Base-by-base conservation (phyloP, 2,888 invertebrate species). In the Lithophane leautieri region DNA sequence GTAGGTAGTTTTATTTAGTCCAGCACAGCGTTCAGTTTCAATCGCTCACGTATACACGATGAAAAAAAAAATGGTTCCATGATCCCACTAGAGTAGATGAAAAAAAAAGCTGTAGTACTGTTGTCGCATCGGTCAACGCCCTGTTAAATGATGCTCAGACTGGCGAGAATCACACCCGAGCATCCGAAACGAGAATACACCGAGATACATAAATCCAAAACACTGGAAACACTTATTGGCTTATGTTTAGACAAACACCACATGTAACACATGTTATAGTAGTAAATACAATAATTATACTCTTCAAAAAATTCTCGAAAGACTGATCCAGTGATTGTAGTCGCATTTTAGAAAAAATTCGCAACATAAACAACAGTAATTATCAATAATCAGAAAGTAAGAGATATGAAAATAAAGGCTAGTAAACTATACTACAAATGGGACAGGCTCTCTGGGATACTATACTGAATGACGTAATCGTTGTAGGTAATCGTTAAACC, bases 101-200 rank as follows among this genome's bases (percentile, higher is more conserved):
- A 52, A 25, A 56, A 73, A 73, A 70, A 68, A 71, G 69, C 68
- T 44, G 67, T 62, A 73, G 47, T 61, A 73, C 8, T 52, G 54
- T 56, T 65, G 47, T 71, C 34, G 61, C 66, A 61, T 62, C 61
- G 84, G 87, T 81, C 85, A 86, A 68, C 62, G 76, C 47, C 73
- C 84, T 74, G 78, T 70, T 84, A 62, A 52, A 44, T 60, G 50
- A 67, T 77, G 52, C 62, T 70, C 58, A 54, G 22, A 60, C 60
- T 47, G 47, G 47, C 69, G 34, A 73, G 73, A 70, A 62, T 70
- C 52, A 68, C 62, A 70, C 80, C 44, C 73, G 70, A 67, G 58
- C 63, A 56, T 60, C n/a, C n/a, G 8, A 70, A 58, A 42, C 58
- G 25, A 73, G 52, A 79, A 71, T 69, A 74, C 16, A 47, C 56